These are phyloP conservation scores for Gallinago jamesoni DNA, from an alignment of 2,113 vertebrate species.

Conservation along the genomic window DNA sequence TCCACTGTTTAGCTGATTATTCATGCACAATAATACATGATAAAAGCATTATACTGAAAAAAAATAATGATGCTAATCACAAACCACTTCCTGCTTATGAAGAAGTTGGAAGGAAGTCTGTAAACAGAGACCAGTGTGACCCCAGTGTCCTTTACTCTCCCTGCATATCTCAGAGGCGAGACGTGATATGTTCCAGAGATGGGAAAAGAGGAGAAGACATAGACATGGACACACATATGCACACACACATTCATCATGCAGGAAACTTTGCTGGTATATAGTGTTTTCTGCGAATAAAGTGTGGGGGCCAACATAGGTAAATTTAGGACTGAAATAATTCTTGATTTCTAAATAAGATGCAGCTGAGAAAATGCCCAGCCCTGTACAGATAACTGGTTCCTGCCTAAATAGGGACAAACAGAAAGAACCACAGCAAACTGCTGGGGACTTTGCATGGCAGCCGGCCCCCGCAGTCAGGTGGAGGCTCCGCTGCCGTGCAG, in stretches of 20 bases:
- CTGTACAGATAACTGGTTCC: fast-evolving
- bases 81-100: background rate
- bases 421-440: background rate
- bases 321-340: background rate
- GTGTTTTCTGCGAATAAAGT: background rate
- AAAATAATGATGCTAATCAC: background rate
- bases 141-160: background rate
- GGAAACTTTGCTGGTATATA: background rate
- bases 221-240: background rate
- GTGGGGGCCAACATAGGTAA: background rate
- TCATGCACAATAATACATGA: background rate
- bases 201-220: background rate
- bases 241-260: background rate
- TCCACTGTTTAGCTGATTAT: background rate
- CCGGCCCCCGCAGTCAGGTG: background rate
- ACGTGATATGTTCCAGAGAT: background rate
- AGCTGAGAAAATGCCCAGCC: background rate
- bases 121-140: slow-evolving; percentile 5
- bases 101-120: background rate
- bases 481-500: background rate
- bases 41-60: background rate
- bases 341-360: background rate
- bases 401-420: background rate
- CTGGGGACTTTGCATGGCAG: background rate
- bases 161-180: background rate